Base-by-base conservation (phyloP, 2,888 invertebrate species). In the Bombylius major region DNA sequence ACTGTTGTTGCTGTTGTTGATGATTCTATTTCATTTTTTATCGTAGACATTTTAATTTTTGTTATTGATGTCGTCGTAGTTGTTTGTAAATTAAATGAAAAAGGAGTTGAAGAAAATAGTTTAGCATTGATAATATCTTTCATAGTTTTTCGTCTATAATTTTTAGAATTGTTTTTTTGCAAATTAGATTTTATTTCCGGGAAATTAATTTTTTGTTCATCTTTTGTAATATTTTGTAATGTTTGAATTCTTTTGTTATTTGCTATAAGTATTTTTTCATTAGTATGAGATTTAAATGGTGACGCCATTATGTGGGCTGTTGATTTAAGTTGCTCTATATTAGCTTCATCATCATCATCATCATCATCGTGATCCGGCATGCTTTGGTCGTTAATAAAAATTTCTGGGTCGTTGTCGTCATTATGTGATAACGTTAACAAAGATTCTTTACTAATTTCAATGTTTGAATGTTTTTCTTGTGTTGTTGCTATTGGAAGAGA, bases 1-100 rank as follows among this genome's bases (percentile, higher is more conserved):
- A 23, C 59, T 67, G 69, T 31, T 23, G 44, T 59, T 50, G 53
- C n/a, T 12, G 39, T 52, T 36, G 32, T 45, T 51, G 48, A 6
- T 47, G 55, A 13, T 56, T 45, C 31, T 51, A 53, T 47, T 23
- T 23, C 23, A 23, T 23, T 23, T 23, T 23, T 23, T 32, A 14
- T 53, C 13, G 14, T 36, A 12, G 11, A 9, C 53, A 54, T 23
- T 23, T 23, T 23, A 56, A 47, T 53, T 51, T 53, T 51, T 54
- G 56, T 48, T 56, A 59, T 58, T 52, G 34, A 55, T 58, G 51
- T 60, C 8, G 55, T 47, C 8, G 55, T 47, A 9, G 23, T 42
- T n/a, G 50, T 46, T 46, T 32, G 46, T 49, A 47, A 47, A 23
- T 47, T 46, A 13, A 36, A 42, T 42, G 11, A 42, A 11, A 11